These are phyloP conservation scores for Leptinotarsa undecemlineata DNA, from an alignment of 1,140 invertebrate species.

Conservation along the genomic window DNA sequence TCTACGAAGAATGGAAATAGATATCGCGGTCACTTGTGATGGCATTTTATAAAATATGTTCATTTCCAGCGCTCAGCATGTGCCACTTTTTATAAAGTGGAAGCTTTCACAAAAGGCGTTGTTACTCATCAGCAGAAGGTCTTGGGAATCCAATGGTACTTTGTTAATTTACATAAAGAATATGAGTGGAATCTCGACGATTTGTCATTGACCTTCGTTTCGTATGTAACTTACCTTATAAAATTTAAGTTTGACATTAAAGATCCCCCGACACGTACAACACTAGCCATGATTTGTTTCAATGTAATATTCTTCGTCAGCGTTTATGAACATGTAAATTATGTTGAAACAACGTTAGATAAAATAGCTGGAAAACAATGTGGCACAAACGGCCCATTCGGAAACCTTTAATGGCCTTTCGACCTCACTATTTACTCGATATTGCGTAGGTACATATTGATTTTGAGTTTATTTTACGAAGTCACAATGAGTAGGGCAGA, in stretches of 20 bases:
- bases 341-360: not conserved
- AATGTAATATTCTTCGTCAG: too few species aligned
- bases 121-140: too few species aligned
- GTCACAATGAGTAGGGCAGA: not conserved
- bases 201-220: too few species aligned
- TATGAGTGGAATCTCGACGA: too few species aligned
- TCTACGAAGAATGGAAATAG: not conserved
- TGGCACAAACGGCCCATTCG: not conserved
- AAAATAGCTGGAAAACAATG: not conserved
- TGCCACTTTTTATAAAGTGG: not conserved
- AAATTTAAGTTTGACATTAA: too few species aligned
- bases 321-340: not conserved
- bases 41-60: not conserved
- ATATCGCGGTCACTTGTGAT: conserved; percentile 3
- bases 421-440: conserved; percentile 5
- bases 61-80: not conserved
- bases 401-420: not conserved
- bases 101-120: conserved; percentile 2
- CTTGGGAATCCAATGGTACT: too few species aligned
- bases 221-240: too few species aligned
- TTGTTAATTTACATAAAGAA: too few species aligned
- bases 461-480: conserved; percentile 16
- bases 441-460: conserved; percentile 17
- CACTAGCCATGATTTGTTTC: too few species aligned
- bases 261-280: too few species aligned